Evolutionary conservation across 2,113 vertebrate species (phyloP), one percentile per base, ranked within the genome.

Genomic region (Chaenogobius annularis): DNA sequence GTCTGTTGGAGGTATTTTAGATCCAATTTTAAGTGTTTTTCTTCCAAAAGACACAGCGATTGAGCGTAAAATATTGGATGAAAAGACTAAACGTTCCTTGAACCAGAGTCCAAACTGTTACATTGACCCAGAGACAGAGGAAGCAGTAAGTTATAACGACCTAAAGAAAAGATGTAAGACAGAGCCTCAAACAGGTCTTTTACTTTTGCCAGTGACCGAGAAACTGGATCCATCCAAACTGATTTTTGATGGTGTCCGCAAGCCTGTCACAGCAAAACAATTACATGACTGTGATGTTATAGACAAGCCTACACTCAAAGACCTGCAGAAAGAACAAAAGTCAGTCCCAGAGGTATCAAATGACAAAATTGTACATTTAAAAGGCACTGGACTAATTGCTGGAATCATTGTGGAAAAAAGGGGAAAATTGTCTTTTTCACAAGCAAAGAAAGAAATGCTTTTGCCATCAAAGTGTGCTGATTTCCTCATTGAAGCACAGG

Each of bases 241-340:
- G 0, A 40, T 63, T 63, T 62, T 63, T 63, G 61, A 63, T 40
- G 61, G 61, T 40, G 35, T 63, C 1, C 61, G 61, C 12, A 37
- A 63, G 61, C 61, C 61, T 10, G 61, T 63, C 2, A 63, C 61
- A 63, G 61, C 61, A 37, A 9, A 63, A 10, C 35, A 63, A 5
- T 40, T 63, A n/a, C 17, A 7, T 40, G 61, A 63, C 1, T 63
- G 61, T 43, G 10, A 40, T 0, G 31, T 63, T 13, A n/a, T 63
- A n/a, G 31, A 63, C 94, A 66, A 93, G 66, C 66, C 86, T 1
- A 96, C 94, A 0, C 83, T 96, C 73, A 93, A 94, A 70, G 92
- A 95, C 13, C 87, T 96, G 64, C 26, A 94, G 52, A 95, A 93
- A 75, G 95, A 95, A 0, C 93, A 95, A 75, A 95, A 93, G 87